These are phyloP conservation scores for Cettia cetti DNA, from an alignment of 2,113 vertebrate species.

Conservation along the genomic window DNA sequence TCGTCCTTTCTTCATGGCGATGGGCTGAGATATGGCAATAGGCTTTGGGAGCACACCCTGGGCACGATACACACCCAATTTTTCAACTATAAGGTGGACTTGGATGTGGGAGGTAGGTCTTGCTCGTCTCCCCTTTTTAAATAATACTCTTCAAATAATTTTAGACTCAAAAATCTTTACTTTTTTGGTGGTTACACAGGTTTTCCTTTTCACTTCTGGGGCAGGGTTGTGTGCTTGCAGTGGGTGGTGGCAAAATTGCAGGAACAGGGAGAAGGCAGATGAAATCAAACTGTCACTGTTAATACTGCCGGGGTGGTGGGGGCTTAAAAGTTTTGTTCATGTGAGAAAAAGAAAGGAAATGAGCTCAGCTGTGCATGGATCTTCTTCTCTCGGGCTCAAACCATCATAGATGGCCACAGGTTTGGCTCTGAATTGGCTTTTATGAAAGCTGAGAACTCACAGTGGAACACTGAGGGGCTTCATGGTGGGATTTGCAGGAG, in stretches of 20 bases:
- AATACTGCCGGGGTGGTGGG: too few species aligned
- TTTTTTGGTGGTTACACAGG: neutral
- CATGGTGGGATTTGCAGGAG: accelerated
- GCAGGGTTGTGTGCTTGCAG: neutral
- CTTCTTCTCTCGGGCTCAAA: neutral
- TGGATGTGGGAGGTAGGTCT: slow-evolving; percentile 83
- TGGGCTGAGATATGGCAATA: slow-evolving; percentile 65
- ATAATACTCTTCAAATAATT: accelerated
- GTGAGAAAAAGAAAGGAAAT: neutral
- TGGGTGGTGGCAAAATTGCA: neutral
- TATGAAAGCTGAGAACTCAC: accelerated
- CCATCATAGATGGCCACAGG: too few species aligned
- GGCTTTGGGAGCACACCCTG: slow-evolving; percentile 79
- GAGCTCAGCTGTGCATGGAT: accelerated
- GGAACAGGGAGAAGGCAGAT: neutral
- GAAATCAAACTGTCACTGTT: neutral
- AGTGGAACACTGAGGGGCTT: accelerated
- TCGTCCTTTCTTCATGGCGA: slow-evolving; percentile 76
- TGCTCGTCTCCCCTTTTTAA: neutral
- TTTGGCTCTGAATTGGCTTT: neutral
- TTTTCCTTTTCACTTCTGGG: accelerated
- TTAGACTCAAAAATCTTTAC: accelerated
- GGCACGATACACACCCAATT: slow-evolving; percentile 87
- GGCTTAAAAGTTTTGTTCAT: neutral
- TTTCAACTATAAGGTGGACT: slow-evolving; percentile 86